These are phyloP conservation scores for Drosophila barbarae DNA, from an alignment of 2,888 invertebrate species.

Conservation along the genomic window DNA sequence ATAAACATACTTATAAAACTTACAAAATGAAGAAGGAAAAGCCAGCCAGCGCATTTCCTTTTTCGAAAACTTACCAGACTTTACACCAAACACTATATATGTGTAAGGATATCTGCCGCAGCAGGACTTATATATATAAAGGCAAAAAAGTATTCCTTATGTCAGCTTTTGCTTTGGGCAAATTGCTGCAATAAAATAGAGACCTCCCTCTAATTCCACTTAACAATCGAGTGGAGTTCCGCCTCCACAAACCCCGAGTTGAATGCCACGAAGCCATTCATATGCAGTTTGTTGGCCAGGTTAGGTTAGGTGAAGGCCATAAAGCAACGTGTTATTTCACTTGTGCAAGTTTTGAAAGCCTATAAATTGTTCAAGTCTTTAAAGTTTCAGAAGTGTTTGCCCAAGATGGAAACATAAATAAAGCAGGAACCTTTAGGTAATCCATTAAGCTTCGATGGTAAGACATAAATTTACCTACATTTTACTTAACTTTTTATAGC, in stretches of 20 bases:
- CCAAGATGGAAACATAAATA: neutral
- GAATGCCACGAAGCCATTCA: conserved; percentile 8
- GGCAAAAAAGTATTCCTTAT: conserved; percentile 2
- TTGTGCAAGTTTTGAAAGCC: conserved; percentile 5
- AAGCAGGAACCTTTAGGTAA: neutral
- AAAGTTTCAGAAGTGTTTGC: neutral
- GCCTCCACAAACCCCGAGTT: neutral
- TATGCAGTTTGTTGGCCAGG: conserved; percentile 5
- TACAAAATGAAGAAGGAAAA: conserved; percentile 28
- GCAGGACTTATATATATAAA: conserved; percentile 6
- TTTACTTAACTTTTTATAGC: neutral
- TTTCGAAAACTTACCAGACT: conserved; percentile 55
- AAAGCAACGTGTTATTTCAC: neutral
- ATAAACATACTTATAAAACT: conserved; percentile 31
- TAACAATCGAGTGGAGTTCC: conserved; percentile 17
- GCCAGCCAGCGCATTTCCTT: conserved; percentile 50
- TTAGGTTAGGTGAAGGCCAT: neutral
- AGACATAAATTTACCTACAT: neutral
- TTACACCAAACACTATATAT: conserved; percentile 17
- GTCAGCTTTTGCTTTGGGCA: conserved; percentile 30
- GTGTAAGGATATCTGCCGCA: neutral
- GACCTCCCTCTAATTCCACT: conserved; percentile 26
- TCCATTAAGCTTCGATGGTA: neutral
- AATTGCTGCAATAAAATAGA: conserved; percentile 38
- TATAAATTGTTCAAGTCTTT: conserved; percentile 1